Evolutionary conservation across 2,797 vertebrate species (phyloP), one percentile per base, ranked within the genome.

Genomic region (Microctenopoma stevenorrisi): DNA sequence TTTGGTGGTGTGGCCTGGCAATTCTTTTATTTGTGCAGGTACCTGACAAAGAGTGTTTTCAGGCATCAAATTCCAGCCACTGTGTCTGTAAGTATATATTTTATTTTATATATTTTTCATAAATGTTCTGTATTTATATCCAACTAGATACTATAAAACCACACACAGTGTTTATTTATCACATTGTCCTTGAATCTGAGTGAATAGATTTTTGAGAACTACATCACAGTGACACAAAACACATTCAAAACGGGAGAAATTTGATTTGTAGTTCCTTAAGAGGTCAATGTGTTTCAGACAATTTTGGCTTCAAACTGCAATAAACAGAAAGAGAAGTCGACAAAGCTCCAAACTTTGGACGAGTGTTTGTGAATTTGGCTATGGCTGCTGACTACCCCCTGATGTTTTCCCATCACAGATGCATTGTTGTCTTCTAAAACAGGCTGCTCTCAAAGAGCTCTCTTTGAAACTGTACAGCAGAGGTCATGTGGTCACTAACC

Each of bases 341-440:
- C 50, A 76, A 72, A 63, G 42, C 18, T 58, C 35, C 12, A 63
- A 79, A 68, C 67, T 54, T 74, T 70, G 7, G 48, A 30, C 3
- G 26, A 8, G 25, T 64, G 69, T 69, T 72, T 62, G 54, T 66
- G 51, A 37, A 62, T 64, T 43, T 70, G 42, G 12, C 26, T 28
- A 12, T 28, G 5, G 40, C 44, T 54, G 40, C 16, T 33, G 9
- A 13, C 40, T 7, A 47, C 76, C 81, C 78, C 84, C 79, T 48
- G 81, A 64, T 76, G 83, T 63, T 87, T 89, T 87, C 61, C 76
- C 74, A 87, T 86, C 77, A 79, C 63, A 15, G 68, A 33, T 35
- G 68, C 68, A 84, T 85, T 84, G 78, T 82, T 66, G 68, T 38
- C 59, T 78, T 75, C 56, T 79, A 77, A 83, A 37, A 58, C 40